Conservation (phyloP, 2,113 vertebrate species). For the Melanostigma gelatinosum region DNA sequence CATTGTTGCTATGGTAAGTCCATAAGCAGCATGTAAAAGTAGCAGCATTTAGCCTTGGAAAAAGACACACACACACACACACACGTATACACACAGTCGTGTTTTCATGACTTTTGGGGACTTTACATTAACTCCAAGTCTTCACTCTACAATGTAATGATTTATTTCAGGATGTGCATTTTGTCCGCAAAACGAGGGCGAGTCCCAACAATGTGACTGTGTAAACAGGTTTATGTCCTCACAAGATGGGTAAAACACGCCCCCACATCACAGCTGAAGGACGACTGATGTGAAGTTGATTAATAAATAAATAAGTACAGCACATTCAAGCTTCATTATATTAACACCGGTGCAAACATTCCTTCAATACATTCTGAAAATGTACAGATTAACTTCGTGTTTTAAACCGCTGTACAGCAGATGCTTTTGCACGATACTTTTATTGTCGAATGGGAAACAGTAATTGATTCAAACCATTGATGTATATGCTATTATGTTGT, state of each 20-base stretch:
- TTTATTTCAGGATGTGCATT: neutral
- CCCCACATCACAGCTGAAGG: no score
- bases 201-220: no score
- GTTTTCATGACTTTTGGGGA: neutral
- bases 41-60: slow-evolving; percentile 2
- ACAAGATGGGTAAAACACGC: no score
- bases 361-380: no score
- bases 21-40: slow-evolving; percentile 22
- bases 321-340: no score
- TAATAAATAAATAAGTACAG: no score
- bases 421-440: neutral
- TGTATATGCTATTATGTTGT: neutral
- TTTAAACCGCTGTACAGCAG: no score
- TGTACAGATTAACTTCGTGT: no score
- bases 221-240: no score
- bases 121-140: neutral
- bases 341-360: no score
- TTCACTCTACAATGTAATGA: no score
- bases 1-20: slow-evolving; percentile 37
- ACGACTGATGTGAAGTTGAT: no score
- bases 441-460: neutral
- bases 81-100: neutral
- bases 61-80: neutral
- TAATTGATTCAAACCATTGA: neutral
- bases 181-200: neutral